phyloP scores from a whole-genome alignment of 2,888 invertebrate genomes.

The Crepidodera aurea region DNA sequence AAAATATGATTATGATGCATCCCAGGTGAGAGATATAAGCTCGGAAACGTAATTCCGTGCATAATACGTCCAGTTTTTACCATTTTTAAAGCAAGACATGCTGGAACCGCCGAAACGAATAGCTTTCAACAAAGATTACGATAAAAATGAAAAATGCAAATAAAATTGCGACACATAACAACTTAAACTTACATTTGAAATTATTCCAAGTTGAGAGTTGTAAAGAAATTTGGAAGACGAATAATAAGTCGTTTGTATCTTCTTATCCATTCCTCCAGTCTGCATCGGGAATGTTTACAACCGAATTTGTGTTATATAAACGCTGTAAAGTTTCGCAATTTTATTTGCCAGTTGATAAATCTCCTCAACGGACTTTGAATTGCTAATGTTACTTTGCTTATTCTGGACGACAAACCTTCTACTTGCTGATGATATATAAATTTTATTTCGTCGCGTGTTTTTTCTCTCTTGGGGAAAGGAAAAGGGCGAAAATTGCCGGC shows the following conservation, averaged over 20 bases:
- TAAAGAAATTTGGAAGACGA: neutral
- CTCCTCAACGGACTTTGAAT: slow-evolving; percentile 43
- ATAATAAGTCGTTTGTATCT: slow-evolving; percentile 19
- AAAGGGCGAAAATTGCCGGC: neutral
- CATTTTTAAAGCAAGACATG: too few species aligned
- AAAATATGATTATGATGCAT: too few species aligned
- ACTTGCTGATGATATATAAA: slow-evolving; percentile 42
- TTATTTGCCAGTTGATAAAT: slow-evolving; percentile 45
- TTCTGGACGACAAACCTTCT: slow-evolving; percentile 15
- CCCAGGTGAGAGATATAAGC: too few species aligned
- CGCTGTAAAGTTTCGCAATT: slow-evolving; percentile 43
- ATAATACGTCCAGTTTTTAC: too few species aligned
- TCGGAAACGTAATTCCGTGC: too few species aligned
- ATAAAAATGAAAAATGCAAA: too few species aligned
- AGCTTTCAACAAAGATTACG: too few species aligned
- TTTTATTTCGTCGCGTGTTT: slow-evolving; percentile 23
- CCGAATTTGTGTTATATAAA: slow-evolving; percentile 41
- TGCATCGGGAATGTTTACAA: slow-evolving; percentile 36
- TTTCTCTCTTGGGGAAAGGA: neutral
- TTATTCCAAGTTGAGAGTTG: neutral
- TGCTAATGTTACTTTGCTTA: slow-evolving; percentile 39
- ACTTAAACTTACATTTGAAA: too few species aligned
- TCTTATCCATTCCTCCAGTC: slow-evolving; percentile 13
- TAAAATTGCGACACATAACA: too few species aligned
- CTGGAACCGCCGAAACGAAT: too few species aligned